Evolutionary conservation across 2,797 vertebrate genomes (phyloP).

Genomic region (Peromyscus nudipes): DNA sequence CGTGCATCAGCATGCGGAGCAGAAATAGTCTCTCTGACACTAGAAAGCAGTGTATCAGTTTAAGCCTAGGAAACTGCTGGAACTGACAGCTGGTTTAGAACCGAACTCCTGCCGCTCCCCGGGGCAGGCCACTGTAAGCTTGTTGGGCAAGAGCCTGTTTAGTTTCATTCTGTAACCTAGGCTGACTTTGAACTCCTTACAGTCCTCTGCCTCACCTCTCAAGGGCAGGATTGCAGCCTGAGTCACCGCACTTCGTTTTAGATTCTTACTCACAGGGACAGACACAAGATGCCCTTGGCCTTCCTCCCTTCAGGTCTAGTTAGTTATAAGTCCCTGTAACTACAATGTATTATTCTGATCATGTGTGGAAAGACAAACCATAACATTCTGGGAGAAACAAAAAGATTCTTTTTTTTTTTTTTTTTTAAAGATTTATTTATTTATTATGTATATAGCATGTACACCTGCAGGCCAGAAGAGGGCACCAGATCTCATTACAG

Average conservation of each 20-base stretch:
- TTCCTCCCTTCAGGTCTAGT: background rate
- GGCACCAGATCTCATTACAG: no score
- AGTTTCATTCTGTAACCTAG: background rate
- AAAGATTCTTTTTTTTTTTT: no score
- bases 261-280: background rate
- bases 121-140: background rate
- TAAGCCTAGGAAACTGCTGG: background rate
- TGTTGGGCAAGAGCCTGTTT: background rate
- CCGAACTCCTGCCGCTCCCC: background rate
- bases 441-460: no score
- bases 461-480: no score
- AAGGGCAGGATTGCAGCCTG: background rate
- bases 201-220: background rate
- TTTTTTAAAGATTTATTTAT: no score
- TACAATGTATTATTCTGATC: background rate
- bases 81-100: background rate
- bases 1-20: accelerated
- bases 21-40: background rate
- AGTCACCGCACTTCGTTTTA: background rate
- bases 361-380: conserved; percentile 50
- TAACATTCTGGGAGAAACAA: background rate
- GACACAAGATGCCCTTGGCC: background rate
- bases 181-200: background rate
- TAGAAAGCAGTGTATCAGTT: background rate
- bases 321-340: background rate